A percentile compares a stretch with the other conserved stretches of the same genome.
phyloP scores from a whole-genome alignment of 2,888 invertebrate genomes.

The Spodoptera picta region DNA sequence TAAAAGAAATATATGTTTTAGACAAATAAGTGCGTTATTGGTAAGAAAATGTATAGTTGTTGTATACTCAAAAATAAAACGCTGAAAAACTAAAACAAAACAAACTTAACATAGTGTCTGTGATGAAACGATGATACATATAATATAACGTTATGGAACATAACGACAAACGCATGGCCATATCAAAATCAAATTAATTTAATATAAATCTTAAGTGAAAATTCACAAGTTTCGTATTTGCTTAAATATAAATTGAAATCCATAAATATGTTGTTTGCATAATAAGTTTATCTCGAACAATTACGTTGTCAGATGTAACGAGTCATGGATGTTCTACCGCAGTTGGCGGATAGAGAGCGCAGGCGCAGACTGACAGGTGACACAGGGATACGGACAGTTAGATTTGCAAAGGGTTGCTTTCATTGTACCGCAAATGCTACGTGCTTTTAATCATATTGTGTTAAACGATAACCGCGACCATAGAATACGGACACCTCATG shows the following conservation, averaged over 20 bases:
- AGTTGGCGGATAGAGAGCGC: conserved; percentile 20
- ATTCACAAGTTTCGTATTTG: conserved; percentile 63
- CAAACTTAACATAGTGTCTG: conserved; percentile 81
- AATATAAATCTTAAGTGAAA: conserved; percentile 77
- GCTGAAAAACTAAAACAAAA: conserved; percentile 74
- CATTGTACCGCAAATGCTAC: conserved; percentile 83
- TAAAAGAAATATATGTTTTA: conserved; percentile 85
- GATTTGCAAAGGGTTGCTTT: conserved; percentile 69
- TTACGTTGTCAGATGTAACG: conserved; percentile 63
- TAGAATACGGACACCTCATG: conserved; percentile 71
- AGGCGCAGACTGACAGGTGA: too few relatives aligned
- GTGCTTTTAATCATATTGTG: conserved; percentile 75
- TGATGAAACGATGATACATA: conserved; percentile 81
- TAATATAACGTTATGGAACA: conserved; percentile 81
- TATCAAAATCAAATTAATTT: conserved; percentile 85
- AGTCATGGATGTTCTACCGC: conserved; percentile 53
- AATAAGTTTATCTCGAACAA: conserved; percentile 65
- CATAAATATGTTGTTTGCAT: conserved; percentile 69
- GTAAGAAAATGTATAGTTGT: conserved; percentile 83
- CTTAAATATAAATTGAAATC: conserved; percentile 62
- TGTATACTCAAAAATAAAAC: conserved; percentile 79
- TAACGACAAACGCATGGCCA: conserved; percentile 85
- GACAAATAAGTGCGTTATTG: conserved; percentile 84
- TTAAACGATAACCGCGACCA: conserved; percentile 72
- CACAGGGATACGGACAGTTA: conserved; percentile 57